Evolutionary conservation across 2,888 invertebrate species (phyloP).

Genomic region (Acholoe squamosa): DNA sequence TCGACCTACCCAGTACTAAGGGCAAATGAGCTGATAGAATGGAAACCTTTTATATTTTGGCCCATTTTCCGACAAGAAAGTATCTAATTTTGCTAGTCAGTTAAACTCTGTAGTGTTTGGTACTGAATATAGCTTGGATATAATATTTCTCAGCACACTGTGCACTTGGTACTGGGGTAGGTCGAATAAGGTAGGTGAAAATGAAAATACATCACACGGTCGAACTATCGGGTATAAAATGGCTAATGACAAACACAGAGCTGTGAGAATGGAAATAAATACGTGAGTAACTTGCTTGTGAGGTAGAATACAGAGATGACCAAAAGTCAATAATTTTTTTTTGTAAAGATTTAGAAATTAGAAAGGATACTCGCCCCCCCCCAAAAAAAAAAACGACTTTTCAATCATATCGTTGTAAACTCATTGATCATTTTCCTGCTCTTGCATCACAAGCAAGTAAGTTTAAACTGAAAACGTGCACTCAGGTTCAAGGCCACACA

Average conservation of each 20-base stretch:
- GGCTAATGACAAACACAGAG: background rate
- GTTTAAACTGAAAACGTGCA: conserved; percentile 21
- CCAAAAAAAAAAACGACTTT: background rate
- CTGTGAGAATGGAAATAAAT: background rate
- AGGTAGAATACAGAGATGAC: background rate
- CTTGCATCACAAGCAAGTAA: background rate
- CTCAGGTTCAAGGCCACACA: conserved; percentile 43
- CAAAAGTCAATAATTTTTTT: background rate
- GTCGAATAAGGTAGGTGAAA: too few species aligned
- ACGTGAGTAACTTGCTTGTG: background rate
- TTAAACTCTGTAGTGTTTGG: too few species aligned
- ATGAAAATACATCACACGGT: background rate
- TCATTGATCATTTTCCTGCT: background rate
- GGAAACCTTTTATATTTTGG: too few species aligned
- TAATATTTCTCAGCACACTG: too few species aligned
- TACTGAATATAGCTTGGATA: too few species aligned
- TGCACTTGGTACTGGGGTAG: too few species aligned
- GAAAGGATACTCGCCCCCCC: too few species aligned
- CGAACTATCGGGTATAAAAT: background rate
- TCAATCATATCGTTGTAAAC: background rate
- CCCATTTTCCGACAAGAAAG: too few species aligned
- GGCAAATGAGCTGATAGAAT: too few species aligned
- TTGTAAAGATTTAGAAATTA: background rate
- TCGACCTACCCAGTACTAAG: too few species aligned
- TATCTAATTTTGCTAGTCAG: too few species aligned